Percentiles rank a stretch among this genome's conserved stretches.
These are phyloP conservation scores for Pachliopta kotzebuea DNA, from an alignment of 2,888 invertebrate genomes.

Conservation along the genomic window DNA sequence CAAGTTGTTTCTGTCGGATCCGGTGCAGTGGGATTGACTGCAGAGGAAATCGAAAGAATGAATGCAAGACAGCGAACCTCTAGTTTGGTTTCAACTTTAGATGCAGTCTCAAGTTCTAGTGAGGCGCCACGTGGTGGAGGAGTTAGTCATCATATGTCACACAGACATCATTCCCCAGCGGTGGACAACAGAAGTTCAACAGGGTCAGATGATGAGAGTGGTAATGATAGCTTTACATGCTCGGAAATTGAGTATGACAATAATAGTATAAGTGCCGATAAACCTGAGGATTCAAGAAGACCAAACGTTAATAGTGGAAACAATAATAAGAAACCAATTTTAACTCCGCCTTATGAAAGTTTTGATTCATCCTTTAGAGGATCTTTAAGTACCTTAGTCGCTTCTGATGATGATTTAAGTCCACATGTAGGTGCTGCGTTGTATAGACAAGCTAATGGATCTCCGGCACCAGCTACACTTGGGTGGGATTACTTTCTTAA, in stretches of 20 bases:
- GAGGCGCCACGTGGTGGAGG: slow-evolving; percentile 87
- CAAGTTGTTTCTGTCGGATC: slow-evolving; percentile 84
- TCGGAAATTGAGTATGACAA: slow-evolving; percentile 98
- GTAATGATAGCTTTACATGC: slow-evolving; percentile 98
- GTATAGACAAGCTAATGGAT: slow-evolving; percentile 89
- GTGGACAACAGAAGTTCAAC: slow-evolving; percentile 89
- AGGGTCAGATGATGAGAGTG: slow-evolving; percentile 93
- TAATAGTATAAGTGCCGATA: slow-evolving; percentile 90
- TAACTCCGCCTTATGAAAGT: slow-evolving; percentile 91
- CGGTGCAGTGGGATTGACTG: slow-evolving; percentile 90
- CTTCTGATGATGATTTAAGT: slow-evolving; percentile 94
- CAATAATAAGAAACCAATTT: slow-evolving; percentile 83
- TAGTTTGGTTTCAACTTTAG: slow-evolving; percentile 94
- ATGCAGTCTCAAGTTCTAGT: slow-evolving; percentile 95
- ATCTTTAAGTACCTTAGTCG: slow-evolving; percentile 95
- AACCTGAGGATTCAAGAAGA: slow-evolving; percentile 83
- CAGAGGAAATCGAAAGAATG: slow-evolving; percentile 95
- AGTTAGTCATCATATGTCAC: slow-evolving; percentile 84
- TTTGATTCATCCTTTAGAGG: slow-evolving; percentile 97
- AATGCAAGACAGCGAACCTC: slow-evolving; percentile 93
- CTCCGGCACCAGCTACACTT: slow-evolving; percentile 88
- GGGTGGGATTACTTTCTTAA: slow-evolving; percentile 97
- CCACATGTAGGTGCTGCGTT: slow-evolving; percentile 89
- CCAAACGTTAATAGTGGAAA: slow-evolving; percentile 76
- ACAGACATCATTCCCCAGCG: slow-evolving; percentile 87